Conservation (phyloP, 2,888 invertebrate genomes). For the Lasioglossum vierecki region DNA sequence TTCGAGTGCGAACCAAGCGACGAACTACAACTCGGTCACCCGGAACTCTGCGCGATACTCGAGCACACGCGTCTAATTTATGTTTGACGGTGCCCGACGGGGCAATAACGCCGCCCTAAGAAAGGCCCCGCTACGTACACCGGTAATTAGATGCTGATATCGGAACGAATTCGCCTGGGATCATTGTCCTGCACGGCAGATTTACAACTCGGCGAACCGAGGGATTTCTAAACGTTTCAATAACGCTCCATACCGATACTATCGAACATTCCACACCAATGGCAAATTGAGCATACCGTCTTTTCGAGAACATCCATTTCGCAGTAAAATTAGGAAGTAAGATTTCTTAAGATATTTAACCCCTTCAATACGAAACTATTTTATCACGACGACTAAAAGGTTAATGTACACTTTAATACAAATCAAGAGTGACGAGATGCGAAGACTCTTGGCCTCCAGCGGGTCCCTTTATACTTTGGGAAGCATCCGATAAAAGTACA, state of each 20-base stretch:
- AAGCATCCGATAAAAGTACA: too few relatives aligned
- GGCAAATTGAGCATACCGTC: not conserved
- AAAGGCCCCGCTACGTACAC: not conserved
- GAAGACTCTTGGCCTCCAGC: too few relatives aligned
- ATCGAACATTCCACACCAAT: not conserved
- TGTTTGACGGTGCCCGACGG: constrained; percentile 59
- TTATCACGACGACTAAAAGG: too few relatives aligned
- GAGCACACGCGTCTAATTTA: constrained; percentile 62
- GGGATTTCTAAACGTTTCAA: not conserved
- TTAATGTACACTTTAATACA: too few relatives aligned
- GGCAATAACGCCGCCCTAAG: constrained; percentile 42
- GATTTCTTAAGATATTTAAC: too few relatives aligned
- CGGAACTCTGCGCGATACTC: constrained; percentile 73
- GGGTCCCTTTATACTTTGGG: too few relatives aligned
- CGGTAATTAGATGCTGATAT: constrained; percentile 19
- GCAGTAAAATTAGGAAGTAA: too few relatives aligned
- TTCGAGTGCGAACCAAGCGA: constrained; percentile 49
- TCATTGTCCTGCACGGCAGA: not conserved
- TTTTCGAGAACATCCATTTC: not conserved
- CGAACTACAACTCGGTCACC: constrained; percentile 76
- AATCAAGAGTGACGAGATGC: too few relatives aligned
- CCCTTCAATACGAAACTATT: too few relatives aligned
- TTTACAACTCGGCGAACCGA: not conserved
- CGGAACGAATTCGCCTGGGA: constrained; percentile 46
- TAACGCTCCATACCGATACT: not conserved